Conservation (phyloP, 2,888 invertebrate genomes). For the Aspidiotus destructor region DNA sequence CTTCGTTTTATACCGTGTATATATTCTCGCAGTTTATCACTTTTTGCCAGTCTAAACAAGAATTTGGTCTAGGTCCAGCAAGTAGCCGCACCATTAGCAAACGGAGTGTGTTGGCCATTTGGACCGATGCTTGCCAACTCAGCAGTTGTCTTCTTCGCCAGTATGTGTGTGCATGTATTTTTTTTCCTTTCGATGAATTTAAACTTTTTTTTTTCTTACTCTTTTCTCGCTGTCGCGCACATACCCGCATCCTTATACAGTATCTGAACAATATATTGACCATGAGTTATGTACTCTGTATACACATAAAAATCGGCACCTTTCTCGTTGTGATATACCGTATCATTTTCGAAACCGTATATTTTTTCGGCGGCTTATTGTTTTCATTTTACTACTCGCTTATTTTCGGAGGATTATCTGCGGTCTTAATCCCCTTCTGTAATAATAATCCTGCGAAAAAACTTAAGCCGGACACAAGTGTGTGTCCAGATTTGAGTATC, state of each 20-base stretch:
- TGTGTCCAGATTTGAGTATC: too few relatives aligned
- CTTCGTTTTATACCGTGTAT: constrained; percentile 11
- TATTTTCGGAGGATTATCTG: too few relatives aligned
- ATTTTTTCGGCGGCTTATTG: too few relatives aligned
- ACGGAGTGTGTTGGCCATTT: constrained; percentile 33
- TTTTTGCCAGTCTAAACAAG: constrained; percentile 37
- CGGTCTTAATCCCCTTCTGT: too few relatives aligned
- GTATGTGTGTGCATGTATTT: constrained; percentile 16
- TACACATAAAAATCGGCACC: constrained; percentile 23
- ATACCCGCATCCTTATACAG: background rate
- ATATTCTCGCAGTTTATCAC: constrained; percentile 35
- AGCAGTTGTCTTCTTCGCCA: constrained; percentile 22
- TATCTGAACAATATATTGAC: constrained; percentile 20
- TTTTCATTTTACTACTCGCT: too few relatives aligned
- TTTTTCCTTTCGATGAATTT: constrained; percentile 29
- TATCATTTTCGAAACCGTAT: too few relatives aligned
- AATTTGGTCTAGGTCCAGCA: constrained; percentile 37
- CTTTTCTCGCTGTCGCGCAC: background rate
- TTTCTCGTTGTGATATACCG: constrained; percentile 3
- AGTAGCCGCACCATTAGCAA: constrained; percentile 34
- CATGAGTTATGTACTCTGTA: background rate
- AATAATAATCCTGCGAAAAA: too few relatives aligned
- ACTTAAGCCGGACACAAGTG: too few relatives aligned
- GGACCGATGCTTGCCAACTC: constrained; percentile 33
- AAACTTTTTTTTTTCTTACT: constrained; percentile 19